These are phyloP conservation scores for Aegotheles bennettii DNA, from an alignment of 2,113 vertebrate species.

Conservation along the genomic window DNA sequence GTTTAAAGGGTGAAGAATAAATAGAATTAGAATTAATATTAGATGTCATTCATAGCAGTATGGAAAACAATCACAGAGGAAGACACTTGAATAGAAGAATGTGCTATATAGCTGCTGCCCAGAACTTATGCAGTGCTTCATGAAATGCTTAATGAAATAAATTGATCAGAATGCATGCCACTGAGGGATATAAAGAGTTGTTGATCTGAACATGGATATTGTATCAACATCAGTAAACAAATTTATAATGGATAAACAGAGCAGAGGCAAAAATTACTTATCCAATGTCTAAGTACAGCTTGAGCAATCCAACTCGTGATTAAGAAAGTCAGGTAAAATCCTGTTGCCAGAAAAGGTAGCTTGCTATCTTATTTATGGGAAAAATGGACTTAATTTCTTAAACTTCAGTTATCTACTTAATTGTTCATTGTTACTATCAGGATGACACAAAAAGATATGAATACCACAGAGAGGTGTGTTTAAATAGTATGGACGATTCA, in stretches of 20 bases:
- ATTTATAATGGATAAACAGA: not conserved
- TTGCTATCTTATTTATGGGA: not conserved
- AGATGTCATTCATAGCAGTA: not conserved
- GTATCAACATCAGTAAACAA: not conserved
- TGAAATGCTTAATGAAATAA: not conserved
- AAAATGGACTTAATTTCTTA: not conserved
- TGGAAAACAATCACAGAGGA: not conserved
- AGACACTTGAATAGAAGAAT: not conserved
- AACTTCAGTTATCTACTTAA: not conserved
- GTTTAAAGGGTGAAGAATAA: not conserved
- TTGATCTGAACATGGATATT: not conserved
- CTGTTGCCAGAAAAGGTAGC: not conserved
- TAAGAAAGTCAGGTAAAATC: not conserved
- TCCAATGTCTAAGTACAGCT: not conserved
- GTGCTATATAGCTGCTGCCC: not conserved
- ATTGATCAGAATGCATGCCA: not conserved
- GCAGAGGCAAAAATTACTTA: not conserved
- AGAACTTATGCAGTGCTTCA: not conserved
- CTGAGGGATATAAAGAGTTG: not conserved
- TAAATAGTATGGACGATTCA: not conserved
- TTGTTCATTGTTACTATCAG: not conserved
- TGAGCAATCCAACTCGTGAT: not conserved
- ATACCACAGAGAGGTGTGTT: not conserved
- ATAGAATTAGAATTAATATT: not conserved
- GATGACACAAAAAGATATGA: not conserved